Evolutionary conservation across 2,113 vertebrate species (phyloP), one percentile per base, ranked within the genome.

Genomic region (Burhinus bistriatus): DNA sequence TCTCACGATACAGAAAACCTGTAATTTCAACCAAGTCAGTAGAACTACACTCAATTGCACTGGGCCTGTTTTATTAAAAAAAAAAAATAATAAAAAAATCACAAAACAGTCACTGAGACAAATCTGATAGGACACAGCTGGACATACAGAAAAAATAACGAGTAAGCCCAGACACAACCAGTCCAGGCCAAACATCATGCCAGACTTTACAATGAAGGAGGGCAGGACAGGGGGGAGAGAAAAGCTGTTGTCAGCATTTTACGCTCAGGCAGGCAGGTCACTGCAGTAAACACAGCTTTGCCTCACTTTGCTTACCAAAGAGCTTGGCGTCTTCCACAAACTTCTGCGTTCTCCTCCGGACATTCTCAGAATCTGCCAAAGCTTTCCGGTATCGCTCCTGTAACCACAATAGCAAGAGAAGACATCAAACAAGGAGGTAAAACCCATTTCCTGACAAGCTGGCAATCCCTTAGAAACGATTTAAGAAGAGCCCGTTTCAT

Each of bases 301-400:
- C 65, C 75, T 55, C 69, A 15, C 79, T 93, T 62, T 65, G 84
- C 97, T 98, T 96, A 99, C 99, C 99, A 97, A 99, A 99, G 89
- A 98, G 90, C 91, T 99, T 99, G 90, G 99, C 99, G 38, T 99
- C 99, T 97, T 99, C 98, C 49, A 99, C 99, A 98, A 98, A 99
- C 96, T 99, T 99, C 95, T 99, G 98, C 0, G 98, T 99, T 91
- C 98, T 98, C 93, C 97, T 98, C 42, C 98, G 97, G 91, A 99
- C 98, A 15, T 98, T 98, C 91, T 99, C 98, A 9, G 98, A 98
- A 72, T 99, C 98, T 15, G 98, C 98, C 58, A 98, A 21, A 45
- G 98, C 98, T 92, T 89, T 98, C 73, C 98, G 96, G 94, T 99
- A 99, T 19, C 97, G 97, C 79, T 98, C 97, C 99, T 99, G 92